Base-by-base conservation (phyloP, 2,888 invertebrate genomes). In the Geophilus truncorum region DNA sequence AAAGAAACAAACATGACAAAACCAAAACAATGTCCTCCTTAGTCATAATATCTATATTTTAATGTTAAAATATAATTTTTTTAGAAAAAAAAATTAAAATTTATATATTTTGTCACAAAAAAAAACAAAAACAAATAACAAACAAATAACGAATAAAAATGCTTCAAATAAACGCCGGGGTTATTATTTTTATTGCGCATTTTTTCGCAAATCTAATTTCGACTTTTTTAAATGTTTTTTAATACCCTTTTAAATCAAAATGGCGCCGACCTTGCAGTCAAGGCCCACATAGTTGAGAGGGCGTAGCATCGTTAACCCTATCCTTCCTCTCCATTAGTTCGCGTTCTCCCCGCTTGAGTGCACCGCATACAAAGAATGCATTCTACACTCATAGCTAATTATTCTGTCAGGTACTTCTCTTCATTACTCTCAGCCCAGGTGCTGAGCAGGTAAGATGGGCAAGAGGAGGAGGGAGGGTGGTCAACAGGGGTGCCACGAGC, bases 221-320 rank as follows among this genome's bases (percentile, higher is more conserved):
- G 15, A 62, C 62, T 23, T 25, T 62, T 62, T 57, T 62, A 23
- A 62, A 62, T 6, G 62, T 23, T 10, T 62, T 62, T 62, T 62
- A 62, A 62, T 62, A 62, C 25, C 23, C 62, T 62, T 23, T 23
- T 62, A 62, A 62, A 62, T 62, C 62, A 62, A 62, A 62, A 62
- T 62, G 62, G 62, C 62, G 62, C 62, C 62, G 62, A 25, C 62
- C 62, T 62, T 62, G 62, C 62, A 62, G 62, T 62, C 62, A 62
- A 62, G 62, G 62, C 62, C 62, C 62, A 62, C 62, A 62, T 62
- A 62, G 62, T 62, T 62, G 62, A 62, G 62, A 62, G 62, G 62
- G 62, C 62, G 62, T 62, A 62, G 23, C 62, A 62, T 62, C 62
- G 62, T 62, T 62, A 62, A 62, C 62, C 62, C 62, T 62, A 62